Percentiles rank a stretch among this genome's conserved stretches.
These are phyloP conservation scores for Bombylius discolor DNA, from an alignment of 2,888 invertebrate species.

Conservation along the genomic window DNA sequence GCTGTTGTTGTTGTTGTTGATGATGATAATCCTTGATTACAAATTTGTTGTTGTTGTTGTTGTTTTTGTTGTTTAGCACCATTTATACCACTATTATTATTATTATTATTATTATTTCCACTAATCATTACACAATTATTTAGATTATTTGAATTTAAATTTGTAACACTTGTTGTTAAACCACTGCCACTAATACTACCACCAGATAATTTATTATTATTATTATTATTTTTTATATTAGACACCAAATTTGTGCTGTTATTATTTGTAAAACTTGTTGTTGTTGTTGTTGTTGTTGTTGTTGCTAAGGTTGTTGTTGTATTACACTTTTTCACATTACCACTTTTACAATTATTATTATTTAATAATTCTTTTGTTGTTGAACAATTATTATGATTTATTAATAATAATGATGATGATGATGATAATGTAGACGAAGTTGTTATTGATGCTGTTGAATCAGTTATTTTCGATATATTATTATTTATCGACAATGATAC, in stretches of 20 bases:
- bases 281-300: no score
- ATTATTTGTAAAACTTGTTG: no score
- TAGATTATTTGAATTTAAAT: no score
- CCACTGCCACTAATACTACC: no score
- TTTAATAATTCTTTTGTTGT: background rate
- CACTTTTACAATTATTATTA: background rate
- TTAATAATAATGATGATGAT: constrained; percentile 7
- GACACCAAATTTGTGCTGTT: no score
- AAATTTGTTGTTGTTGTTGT: background rate
- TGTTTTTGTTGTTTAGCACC: constrained; percentile 3
- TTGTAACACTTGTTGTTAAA: no score
- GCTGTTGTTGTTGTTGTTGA: constrained; percentile 8
- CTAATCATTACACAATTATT: background rate
- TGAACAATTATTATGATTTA: background rate
- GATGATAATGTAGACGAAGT: constrained; percentile 9
- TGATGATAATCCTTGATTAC: background rate
- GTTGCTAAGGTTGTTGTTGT: background rate
- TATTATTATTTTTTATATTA: no score
- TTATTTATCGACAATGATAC: background rate
- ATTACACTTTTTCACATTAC: background rate
- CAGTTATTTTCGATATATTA: background rate
- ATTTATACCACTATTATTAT: background rate
- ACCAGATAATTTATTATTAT: no score
- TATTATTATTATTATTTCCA: background rate
- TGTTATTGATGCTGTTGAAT: background rate